phyloP scores from a whole-genome alignment of 2,797 vertebrate species.

The Xenopus petersii region DNA sequence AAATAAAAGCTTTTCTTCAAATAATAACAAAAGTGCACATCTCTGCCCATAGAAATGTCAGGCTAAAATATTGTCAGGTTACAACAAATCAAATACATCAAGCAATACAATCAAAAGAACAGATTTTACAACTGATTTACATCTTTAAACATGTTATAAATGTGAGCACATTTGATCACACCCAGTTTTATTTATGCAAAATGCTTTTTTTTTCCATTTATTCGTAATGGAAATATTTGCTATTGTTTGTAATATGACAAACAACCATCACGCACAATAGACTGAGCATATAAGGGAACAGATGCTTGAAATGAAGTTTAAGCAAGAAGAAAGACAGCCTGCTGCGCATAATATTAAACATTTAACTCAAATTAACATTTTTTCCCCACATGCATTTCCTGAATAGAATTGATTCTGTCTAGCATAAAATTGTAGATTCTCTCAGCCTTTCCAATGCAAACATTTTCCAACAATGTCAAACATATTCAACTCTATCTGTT shows the following conservation, averaged over 20 bases:
- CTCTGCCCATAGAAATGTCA: neutral
- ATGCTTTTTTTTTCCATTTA: neutral
- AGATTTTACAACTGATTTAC: neutral
- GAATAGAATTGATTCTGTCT: neutral
- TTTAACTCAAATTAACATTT: constrained; percentile 40
- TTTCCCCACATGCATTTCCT: constrained; percentile 3
- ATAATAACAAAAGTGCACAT: neutral
- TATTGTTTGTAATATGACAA: constrained; percentile 10
- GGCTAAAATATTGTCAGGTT: neutral
- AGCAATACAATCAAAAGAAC: neutral
- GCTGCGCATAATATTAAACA: constrained; percentile 14
- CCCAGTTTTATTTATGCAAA: neutral
- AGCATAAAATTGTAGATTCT: neutral
- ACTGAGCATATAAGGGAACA: constrained; percentile 27
- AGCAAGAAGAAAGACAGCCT: constrained; percentile 34
- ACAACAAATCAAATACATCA: neutral
- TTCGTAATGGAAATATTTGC: neutral
- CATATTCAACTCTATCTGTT: neutral
- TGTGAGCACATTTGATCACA: neutral
- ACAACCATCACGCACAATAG: constrained; percentile 2
- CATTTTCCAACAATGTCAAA: neutral
- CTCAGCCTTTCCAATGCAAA: neutral
- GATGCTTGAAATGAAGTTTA: constrained; percentile 53
- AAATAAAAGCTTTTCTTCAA: neutral
- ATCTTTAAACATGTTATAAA: neutral